Conservation (phyloP, 2,888 invertebrate genomes). For the Galerucella calmariensis region DNA sequence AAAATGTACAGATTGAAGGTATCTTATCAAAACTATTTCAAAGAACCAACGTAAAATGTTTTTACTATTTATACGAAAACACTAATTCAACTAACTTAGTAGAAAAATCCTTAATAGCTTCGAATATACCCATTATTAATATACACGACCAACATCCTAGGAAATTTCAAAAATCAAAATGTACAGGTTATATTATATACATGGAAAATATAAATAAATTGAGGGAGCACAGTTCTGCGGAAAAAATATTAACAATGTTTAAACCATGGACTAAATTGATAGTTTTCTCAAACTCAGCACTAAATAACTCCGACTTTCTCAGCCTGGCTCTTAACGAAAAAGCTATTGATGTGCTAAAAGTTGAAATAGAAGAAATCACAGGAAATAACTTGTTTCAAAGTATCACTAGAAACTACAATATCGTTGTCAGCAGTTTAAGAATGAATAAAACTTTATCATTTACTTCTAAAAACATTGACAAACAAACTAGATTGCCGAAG, state of each 20-base stretch:
- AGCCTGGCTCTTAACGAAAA: not conserved
- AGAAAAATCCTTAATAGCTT: constrained; percentile 15
- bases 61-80: constrained; percentile 10
- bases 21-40: constrained; percentile 11
- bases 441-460: not conserved
- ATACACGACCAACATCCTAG: not conserved
- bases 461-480: not conserved
- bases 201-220: not conserved
- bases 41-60: not conserved
- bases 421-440: not conserved
- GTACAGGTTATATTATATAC: constrained; percentile 1
- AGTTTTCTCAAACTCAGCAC: not conserved
- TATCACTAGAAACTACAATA: not conserved
- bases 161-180: not conserved
- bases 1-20: not conserved
- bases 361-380: not conserved
- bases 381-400: not conserved
- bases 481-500: not conserved
- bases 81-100: not conserved
- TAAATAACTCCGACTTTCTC: not conserved
- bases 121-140: constrained; percentile 2
- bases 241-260: not conserved
- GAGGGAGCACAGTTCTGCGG: not conserved
- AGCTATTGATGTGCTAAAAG: constrained; percentile 2
- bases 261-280: constrained; percentile 21